Base-by-base conservation (phyloP, 2,888 invertebrate species). In the Rhimphoctona megacephalus region DNA sequence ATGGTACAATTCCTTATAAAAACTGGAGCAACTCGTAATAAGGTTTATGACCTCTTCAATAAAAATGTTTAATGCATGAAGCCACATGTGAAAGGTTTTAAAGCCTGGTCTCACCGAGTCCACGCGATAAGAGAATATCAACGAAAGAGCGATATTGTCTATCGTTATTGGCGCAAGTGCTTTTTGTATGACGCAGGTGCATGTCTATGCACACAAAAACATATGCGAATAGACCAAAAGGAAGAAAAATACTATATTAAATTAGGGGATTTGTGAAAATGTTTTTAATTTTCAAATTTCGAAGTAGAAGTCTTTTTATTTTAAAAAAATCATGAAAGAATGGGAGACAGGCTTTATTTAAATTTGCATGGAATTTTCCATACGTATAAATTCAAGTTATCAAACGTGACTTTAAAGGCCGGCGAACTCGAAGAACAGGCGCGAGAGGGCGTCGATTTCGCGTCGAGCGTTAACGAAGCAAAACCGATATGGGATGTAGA, bases 91-190 rank as follows among this genome's bases (percentile, higher is more conserved):
- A 57, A 81, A 85, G 83, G 67, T 61, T 85, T 88, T 82, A 77
- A 81, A 81, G 82, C 64, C 66, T 69, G 81, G 73, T 30, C 80
- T 72, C 70, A 66, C 30, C 11, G 79, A 43, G 61, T 76, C 54
- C 22, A 49, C 19, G 64, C 83, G 86, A 89, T 86, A 86, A 87
- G 86, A 87, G 80, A 64, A 49, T 46, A 70, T 30, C 43, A 49
- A 19, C 49, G 66, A 73, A 66, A 85, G 81, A 49, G 73, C 77
- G 83, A 84, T 88, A 85, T 83, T 88, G 88, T 87, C 86, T 84
- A 79, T 79, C 78, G 82, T 82, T 88, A 88, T 87, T 84, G 82
- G 86, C 82, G 78, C 87, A 85, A 84, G 88, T 88, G 88, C 81
- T 84, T 83, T 76, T 85, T 22, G 73, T 46, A 70, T 69, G 77